Conservation (phyloP, 2,888 invertebrate species). For the Sminthurinus aureus region DNA sequence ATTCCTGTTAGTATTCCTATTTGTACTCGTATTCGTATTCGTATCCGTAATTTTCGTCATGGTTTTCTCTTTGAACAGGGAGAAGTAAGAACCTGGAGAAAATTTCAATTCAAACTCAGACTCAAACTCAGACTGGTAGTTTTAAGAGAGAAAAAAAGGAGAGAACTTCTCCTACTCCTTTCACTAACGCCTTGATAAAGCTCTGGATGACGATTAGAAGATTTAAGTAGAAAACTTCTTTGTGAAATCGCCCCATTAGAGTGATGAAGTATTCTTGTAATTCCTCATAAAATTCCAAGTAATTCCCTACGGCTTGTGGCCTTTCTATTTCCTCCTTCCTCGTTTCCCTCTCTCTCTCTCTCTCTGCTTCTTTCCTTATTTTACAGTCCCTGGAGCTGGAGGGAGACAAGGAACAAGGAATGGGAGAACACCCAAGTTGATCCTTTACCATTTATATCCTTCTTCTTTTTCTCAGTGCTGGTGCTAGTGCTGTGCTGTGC, state of each 20-base stretch:
- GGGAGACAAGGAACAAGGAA: background rate
- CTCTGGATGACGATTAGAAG: slow-evolving; percentile 17
- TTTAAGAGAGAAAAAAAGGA: background rate
- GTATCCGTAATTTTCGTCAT: no score
- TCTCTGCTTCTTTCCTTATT: background rate
- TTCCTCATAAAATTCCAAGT: slow-evolving; percentile 31
- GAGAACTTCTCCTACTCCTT: background rate
- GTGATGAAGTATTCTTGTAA: slow-evolving; percentile 34
- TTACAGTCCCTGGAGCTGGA: background rate
- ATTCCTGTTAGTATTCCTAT: no score
- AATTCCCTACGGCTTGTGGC: background rate
- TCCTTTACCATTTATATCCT: background rate
- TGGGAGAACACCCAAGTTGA: background rate
- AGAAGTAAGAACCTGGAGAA: background rate
- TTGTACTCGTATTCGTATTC: no score
- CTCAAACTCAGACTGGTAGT: background rate
- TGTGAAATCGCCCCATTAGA: slow-evolving; percentile 32
- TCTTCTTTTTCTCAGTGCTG: background rate
- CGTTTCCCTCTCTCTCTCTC: background rate
- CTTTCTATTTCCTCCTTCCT: background rate
- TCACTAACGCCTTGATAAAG: slow-evolving; percentile 6
- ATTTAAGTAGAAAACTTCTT: slow-evolving; percentile 37
- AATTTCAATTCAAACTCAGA: background rate
- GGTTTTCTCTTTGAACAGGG: no score
- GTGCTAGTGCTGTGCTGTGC: background rate